Base-by-base conservation (phyloP, 2,888 invertebrate species). In the Trichopria drosophilae region DNA sequence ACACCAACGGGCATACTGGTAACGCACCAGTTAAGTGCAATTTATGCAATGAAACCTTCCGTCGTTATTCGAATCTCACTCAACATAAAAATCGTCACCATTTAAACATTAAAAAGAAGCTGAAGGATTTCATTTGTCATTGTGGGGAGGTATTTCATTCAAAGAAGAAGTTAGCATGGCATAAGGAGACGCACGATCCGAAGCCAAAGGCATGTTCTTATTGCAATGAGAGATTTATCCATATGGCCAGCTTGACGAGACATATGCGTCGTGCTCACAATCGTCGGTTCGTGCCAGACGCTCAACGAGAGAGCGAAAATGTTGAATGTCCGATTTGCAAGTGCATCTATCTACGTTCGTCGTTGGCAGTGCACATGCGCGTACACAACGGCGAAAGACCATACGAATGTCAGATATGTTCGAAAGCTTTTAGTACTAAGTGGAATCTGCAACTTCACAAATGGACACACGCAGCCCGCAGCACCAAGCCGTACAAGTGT, bases 371-470 rank as follows among this genome's bases (percentile, higher is more conserved):
- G 4, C 92, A 92, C 71, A 82, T 92, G 73, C 81, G 83, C 16
- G 88, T 88, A 40, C 93, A 93, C 78, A 73, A 78, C 69, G 85
- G 89, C 57, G 81, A 84, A 71, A 81, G 84, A 46, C 89, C 90
- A n/a, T 87, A 83, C 78, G 80, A 84, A 52, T 93, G 93, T 76
- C 80, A 85, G 44, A 85, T 92, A 45, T 93, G 93, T 78, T 88
- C 85, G 69, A 92, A 91, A 72, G 81, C 85, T 22, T 93, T 93
- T 78, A 87, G 88, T 61, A 92, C 92, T 61, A 90, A 90, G 73
- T 93, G 92, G 89, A 93, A 93, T 78, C 80, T 93, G 42, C 90
- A 91, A 71, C 81, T 90, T 61, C 93, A 93, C 77, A 85, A 87
- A 60, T 92, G 92, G 92, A 90, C 90, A 41, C 93, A 93, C 77